phyloP scores from a whole-genome alignment of 2,113 vertebrate species.

The Conger conger region DNA sequence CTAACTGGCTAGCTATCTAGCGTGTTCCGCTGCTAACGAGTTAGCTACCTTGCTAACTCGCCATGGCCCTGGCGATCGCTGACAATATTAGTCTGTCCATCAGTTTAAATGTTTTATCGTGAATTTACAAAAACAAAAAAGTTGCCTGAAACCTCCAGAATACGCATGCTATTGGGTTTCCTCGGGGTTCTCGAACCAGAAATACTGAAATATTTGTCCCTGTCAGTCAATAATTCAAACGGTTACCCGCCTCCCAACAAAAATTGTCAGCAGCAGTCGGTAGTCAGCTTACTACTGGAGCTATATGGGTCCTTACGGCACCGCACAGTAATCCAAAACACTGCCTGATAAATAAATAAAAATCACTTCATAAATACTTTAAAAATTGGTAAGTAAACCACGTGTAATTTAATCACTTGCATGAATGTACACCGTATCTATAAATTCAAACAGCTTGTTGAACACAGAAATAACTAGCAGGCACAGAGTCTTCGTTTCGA shows the following conservation, averaged over 20 bases:
- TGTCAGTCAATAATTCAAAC: not conserved
- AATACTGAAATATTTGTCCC: constrained; percentile 45
- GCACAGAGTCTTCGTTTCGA: not conserved
- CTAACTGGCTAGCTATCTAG: constrained; percentile 25
- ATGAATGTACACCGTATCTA: not conserved
- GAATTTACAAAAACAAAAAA: constrained; percentile 14
- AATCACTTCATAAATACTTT: not conserved
- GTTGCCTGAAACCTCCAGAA: constrained; percentile 38
- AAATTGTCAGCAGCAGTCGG: not conserved
- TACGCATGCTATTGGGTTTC: constrained; percentile 20
- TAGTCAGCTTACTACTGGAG: constrained; percentile 13
- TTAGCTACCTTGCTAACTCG: constrained; percentile 39
- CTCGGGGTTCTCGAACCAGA: constrained; percentile 17
- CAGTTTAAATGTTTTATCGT: constrained; percentile 3
- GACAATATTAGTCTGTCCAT: constrained; percentile 51
- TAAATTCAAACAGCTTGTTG: not conserved
- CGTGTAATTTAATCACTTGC: not conserved
- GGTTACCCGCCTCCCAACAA: constrained; percentile 26
- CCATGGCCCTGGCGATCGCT: constrained; percentile 44
- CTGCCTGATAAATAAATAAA: constrained; percentile 63
- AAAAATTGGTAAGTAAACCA: not conserved
- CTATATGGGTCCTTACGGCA: constrained; percentile 55
- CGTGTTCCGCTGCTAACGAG: constrained; percentile 27
- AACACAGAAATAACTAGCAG: not conserved
- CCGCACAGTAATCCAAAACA: constrained; percentile 63